A percentile compares a stretch with the other conserved stretches of the same genome.
phyloP scores from a whole-genome alignment of 2,888 invertebrate genomes.

The Galerucella pusilla region DNA sequence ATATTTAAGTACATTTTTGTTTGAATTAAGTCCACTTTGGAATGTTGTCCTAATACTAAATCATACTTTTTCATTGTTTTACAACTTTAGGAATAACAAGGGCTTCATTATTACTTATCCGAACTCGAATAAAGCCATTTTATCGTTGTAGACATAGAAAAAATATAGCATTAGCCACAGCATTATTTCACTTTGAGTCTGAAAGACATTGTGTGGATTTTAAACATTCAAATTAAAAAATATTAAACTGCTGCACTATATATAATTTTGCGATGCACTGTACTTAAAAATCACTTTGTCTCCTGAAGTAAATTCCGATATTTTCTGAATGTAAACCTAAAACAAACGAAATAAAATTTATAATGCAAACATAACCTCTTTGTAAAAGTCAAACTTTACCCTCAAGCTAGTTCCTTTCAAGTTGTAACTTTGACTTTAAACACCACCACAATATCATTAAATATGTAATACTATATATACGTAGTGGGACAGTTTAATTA shows the following conservation, averaged over 20 bases:
- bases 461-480: slow-evolving; percentile 11
- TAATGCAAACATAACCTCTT: slow-evolving; percentile 60
- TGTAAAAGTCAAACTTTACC: slow-evolving; percentile 50
- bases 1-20: slow-evolving; percentile 51
- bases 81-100: slow-evolving; percentile 32
- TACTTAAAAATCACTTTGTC: slow-evolving; percentile 24
- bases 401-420: slow-evolving; percentile 35
- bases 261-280: slow-evolving; percentile 36
- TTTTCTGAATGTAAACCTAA: slow-evolving; percentile 50
- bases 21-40: slow-evolving; percentile 41
- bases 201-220: slow-evolving; percentile 46
- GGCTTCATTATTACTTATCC: slow-evolving; percentile 57
- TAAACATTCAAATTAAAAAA: slow-evolving; percentile 43
- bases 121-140: slow-evolving; percentile 66
- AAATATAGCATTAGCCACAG: slow-evolving; percentile 50
- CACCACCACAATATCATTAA: slow-evolving; percentile 17
- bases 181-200: slow-evolving; percentile 57
- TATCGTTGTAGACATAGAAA: slow-evolving; percentile 59
- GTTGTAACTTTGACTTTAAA: slow-evolving; percentile 8
- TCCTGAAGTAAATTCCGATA: slow-evolving; percentile 10
- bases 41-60: slow-evolving; percentile 44
- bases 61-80: slow-evolving; percentile 36
- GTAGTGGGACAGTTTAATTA: slow-evolving; percentile 9
- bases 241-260: slow-evolving; percentile 37
- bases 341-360: slow-evolving; percentile 57